Conservation (phyloP, 2,113 vertebrate genomes). For the Oryzias woworae region DNA sequence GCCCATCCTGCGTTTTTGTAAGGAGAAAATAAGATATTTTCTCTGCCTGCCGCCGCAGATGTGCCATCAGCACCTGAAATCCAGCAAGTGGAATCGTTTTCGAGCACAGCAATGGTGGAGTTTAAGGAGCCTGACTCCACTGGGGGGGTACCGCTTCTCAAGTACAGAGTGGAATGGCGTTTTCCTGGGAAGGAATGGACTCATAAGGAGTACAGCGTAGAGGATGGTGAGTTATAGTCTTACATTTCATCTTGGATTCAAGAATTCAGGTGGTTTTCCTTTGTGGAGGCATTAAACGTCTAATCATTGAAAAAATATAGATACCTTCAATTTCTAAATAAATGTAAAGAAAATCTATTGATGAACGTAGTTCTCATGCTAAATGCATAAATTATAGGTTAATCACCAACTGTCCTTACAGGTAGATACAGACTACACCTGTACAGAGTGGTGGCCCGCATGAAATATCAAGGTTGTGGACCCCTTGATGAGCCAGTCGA, state of each 20-base stretch:
- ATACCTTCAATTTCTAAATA: no score
- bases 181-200: slow-evolving; percentile 81
- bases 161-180: slow-evolving; percentile 90
- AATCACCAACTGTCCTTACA: no score
- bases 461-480: no score
- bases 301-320: no score
- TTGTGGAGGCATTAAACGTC: background rate
- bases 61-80: slow-evolving; percentile 91
- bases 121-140: slow-evolving; percentile 89
- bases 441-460: no score
- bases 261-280: background rate
- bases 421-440: no score
- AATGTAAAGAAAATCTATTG: no score
- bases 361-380: no score
- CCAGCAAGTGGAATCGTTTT: slow-evolving; percentile 87
- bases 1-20: background rate
- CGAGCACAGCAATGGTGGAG: slow-evolving; percentile 88
- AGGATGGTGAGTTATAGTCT: slow-evolving; percentile 79
- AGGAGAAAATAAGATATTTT: background rate
- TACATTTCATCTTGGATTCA: background rate
- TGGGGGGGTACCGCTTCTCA: slow-evolving; percentile 91
- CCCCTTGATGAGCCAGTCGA: no score
- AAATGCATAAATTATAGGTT: no score
- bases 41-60: slow-evolving; percentile 69
- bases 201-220: slow-evolving; percentile 77